Percentiles rank a stretch among this genome's conserved stretches.
These are phyloP conservation scores for Osedax fenrisi DNA, from an alignment of 2,888 invertebrate species.

Conservation along the genomic window DNA sequence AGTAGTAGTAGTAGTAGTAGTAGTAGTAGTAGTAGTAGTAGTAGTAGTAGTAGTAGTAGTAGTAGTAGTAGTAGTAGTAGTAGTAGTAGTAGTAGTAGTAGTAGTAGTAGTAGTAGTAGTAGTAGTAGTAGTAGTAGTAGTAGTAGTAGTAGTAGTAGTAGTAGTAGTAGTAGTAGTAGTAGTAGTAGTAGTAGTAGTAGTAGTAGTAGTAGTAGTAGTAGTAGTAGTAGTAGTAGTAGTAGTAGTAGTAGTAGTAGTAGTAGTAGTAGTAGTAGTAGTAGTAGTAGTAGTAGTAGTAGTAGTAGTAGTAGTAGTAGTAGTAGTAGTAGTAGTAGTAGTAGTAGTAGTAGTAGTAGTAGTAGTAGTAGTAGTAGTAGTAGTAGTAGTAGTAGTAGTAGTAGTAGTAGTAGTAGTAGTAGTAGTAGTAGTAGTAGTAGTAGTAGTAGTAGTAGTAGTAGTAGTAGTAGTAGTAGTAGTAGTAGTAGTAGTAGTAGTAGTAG, in stretches of 20 bases:
- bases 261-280: slow-evolving; percentile 21
- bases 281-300: slow-evolving; percentile 23
- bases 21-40: slow-evolving; percentile 25
- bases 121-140: background rate
- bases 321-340: slow-evolving; percentile 15
- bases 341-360: slow-evolving; percentile 25
- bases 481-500: too few species aligned
- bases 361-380: slow-evolving; percentile 24
- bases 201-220: slow-evolving; percentile 24
- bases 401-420: slow-evolving; percentile 14
- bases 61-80: slow-evolving; percentile 14
- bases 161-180: background rate
- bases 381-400: slow-evolving; percentile 24
- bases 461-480: too few species aligned
- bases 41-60: slow-evolving; percentile 23
- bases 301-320: slow-evolving; percentile 21
- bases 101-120: background rate
- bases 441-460: slow-evolving; percentile 2
- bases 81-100: background rate
- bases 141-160: slow-evolving; percentile 3
- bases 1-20: slow-evolving; percentile 24
- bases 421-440: slow-evolving; percentile 7
- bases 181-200: slow-evolving; percentile 1
- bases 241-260: slow-evolving; percentile 21
- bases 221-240: slow-evolving; percentile 24